Base-by-base conservation (phyloP, 2,113 vertebrate species). In the Anser brachyrhynchus region DNA sequence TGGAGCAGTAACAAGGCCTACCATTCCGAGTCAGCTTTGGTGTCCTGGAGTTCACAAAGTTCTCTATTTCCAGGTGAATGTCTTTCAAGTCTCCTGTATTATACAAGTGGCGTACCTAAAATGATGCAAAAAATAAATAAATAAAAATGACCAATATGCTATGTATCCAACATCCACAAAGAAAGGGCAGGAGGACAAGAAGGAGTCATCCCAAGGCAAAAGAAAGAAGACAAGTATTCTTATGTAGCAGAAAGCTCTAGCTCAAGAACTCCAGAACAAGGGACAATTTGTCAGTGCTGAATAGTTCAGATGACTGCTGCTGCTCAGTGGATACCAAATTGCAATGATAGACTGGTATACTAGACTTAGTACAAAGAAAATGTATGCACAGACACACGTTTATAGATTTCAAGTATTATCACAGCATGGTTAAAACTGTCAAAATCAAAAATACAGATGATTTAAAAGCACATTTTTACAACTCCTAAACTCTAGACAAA, bases 21-120 rank as follows among this genome's bases (percentile, higher is more conserved):
- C 99, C 99, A 75, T 99, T 99, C 59, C 99, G 97, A 76, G 97
- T 97, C 96, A 99, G 84, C 94, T 99, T 99, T n/a, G 99, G 98
- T 8, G 99, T 99, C 16, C 98, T 98, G 14, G 98, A 97, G 96
- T 99, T 99, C 91, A 99, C 98, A 52, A 98, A 98, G 77, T 98
- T 99, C 97, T 99, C 99, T 66, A 99, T 98, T 95, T 99, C 98
- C 28, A 99, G 95, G 43, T 98, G 98, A 92, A 99, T 97, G 81
- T 99, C 99, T 91, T 98, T 98, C 69, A 98, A 92, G 87, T 99
- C 99, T 78, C 99, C 99, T 0, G 99, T 99, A 87, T 99, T 98
- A 20, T 98, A 98, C 52, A 99, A 98, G 93, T 99, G 99, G 37
- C 98, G 98, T 64, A 99, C 98, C 99, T 99, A 95, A 61, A 74